A percentile compares a stretch with the other conserved stretches of the same genome.
Conservation (phyloP, 2,797 vertebrate genomes). For the Ataeniobius toweri region DNA sequence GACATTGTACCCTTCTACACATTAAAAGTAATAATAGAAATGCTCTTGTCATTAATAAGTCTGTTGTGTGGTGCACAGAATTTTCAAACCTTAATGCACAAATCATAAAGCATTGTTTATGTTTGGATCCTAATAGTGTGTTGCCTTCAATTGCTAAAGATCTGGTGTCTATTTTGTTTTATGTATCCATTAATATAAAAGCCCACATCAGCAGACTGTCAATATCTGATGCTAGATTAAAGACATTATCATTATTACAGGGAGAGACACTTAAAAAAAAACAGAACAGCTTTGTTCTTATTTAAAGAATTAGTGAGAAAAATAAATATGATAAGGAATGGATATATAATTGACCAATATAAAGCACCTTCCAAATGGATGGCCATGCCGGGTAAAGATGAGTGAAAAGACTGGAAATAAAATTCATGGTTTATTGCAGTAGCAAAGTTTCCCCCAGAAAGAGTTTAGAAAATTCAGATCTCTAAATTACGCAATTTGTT, state of each 20-base stretch:
- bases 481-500: too few relatives aligned
- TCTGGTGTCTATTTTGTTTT: background rate
- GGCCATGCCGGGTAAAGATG: too few relatives aligned
- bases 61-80: constrained; percentile 15
- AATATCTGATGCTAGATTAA: background rate
- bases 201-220: background rate
- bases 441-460: too few relatives aligned
- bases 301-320: background rate
- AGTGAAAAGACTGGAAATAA: too few relatives aligned
- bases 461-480: too few relatives aligned
- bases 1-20: constrained; percentile 8
- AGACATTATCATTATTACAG: background rate
- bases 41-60: constrained; percentile 16
- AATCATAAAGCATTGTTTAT: background rate
- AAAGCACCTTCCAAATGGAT: too few relatives aligned
- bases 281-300: background rate
- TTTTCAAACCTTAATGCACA: constrained; percentile 10
- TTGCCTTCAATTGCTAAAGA: too few relatives aligned
- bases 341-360: too few relatives aligned
- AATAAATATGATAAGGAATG: background rate
- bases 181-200: background rate
- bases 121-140: background rate
- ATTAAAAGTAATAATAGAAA: constrained; percentile 9
- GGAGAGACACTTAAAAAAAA: background rate
- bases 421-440: too few relatives aligned